Conservation (phyloP, 2,888 invertebrate genomes). For the Cataglyphis livida region DNA sequence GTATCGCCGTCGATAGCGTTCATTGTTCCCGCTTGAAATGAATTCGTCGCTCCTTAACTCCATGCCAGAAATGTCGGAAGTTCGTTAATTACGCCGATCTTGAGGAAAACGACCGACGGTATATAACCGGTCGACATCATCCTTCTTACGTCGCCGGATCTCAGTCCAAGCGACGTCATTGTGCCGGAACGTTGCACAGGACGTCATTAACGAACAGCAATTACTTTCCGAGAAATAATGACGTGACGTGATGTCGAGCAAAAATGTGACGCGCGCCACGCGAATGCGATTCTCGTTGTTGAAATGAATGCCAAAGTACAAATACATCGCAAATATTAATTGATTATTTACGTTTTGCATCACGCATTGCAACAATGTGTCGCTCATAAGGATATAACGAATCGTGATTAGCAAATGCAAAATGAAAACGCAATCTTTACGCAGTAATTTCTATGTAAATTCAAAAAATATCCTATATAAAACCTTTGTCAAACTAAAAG, state of each 20-base stretch:
- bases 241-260: slow-evolving; percentile 23
- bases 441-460: not conserved
- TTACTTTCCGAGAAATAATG: slow-evolving; percentile 52
- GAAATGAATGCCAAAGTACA: slow-evolving; percentile 11
- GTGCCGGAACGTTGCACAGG: slow-evolving; percentile 11
- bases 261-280: slow-evolving; percentile 9
- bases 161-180: not conserved
- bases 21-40: slow-evolving; percentile 50
- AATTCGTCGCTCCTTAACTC: slow-evolving; percentile 50
- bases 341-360: slow-evolving; percentile 7
- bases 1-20: slow-evolving; percentile 38
- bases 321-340: slow-evolving; percentile 40
- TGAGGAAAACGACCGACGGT: not conserved
- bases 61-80: slow-evolving; percentile 40
- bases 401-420: not conserved
- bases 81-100: slow-evolving; percentile 49
- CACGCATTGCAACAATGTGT: not conserved
- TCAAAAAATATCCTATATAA: slow-evolving; percentile 28
- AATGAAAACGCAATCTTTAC: slow-evolving; percentile 7
- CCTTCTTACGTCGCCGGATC: slow-evolving; percentile 26
- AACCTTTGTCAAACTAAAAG: not conserved
- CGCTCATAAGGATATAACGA: not conserved
- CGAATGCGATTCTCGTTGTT: not conserved
- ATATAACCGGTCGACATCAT: slow-evolving; percentile 19
- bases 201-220: slow-evolving; percentile 52